Evolutionary conservation across 2,113 vertebrate species (phyloP), one percentile per base, ranked within the genome.

Genomic region (Ageneiosus marmoratus): DNA sequence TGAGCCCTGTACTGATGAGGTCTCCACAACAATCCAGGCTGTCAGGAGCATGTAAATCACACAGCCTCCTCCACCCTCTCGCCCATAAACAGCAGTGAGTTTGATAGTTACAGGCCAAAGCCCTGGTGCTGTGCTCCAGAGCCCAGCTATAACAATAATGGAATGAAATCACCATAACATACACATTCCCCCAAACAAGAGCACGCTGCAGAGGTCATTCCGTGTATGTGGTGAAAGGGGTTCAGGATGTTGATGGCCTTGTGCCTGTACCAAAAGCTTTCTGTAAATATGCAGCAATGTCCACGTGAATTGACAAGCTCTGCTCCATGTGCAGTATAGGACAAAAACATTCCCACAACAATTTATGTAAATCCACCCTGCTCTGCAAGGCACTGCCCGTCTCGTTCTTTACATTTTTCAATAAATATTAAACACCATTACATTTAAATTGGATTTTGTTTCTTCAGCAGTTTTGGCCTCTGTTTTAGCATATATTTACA

Each of bases 361-460:
- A 92, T 92, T 94, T 94, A 95, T 94, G 94, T 90, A 92, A 94
- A 95, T 94, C 92, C 94, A 16, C 80, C 60, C 86, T 29, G 89
- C 92, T 90, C 89, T 78, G 86, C 86, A 89, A 91, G 91, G 90
- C 91, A 93, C 88, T 91, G 90, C 91, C 90, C 92, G 92, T 93
- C 92, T 92, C 92, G 93, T 91, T 89, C 93, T 91, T 91, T 94
- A 92, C 93, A 92, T 93, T 93, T 91, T 92, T 91, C 93, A 94
- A 95, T 94, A 94, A 94, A 95, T 95, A 95, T 94, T 93, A 94
- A 95, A 95, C 92, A 94, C 93, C 90, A 93, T 92, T 92, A 93
- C 91, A 94, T 91, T 91, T 91, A 92, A 94, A 95, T 92, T 90
- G 92, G 90, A 93, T 92, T 93, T 91, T 86, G 82, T 86, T 88